Evolutionary conservation across 92 coral and sea anemone species (phyloP).

Genomic region (Meandrina meandrites): DNA sequence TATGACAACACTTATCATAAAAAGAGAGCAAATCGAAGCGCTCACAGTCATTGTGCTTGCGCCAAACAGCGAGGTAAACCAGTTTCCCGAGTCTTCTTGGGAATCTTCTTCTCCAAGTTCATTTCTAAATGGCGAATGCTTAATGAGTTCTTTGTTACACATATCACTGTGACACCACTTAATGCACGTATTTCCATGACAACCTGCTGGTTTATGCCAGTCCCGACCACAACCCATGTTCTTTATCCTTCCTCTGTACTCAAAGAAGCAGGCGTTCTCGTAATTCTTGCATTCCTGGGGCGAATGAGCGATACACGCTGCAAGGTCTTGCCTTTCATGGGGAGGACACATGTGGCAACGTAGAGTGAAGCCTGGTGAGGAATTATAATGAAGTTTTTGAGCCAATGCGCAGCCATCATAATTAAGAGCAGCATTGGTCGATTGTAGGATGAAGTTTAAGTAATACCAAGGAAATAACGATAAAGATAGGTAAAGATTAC

Average conservation of each 20-base stretch:
- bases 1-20: background rate
- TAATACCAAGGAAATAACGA: background rate
- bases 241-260: constrained; percentile 46
- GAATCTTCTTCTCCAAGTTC: constrained; percentile 27
- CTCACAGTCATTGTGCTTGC: background rate
- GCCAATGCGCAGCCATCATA: background rate
- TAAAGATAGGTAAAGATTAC: too few species aligned
- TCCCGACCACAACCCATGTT: constrained; percentile 74
- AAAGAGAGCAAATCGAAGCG: background rate
- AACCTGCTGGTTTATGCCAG: constrained; percentile 69
- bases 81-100: constrained; percentile 13
- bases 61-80: constrained; percentile 30
- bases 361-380: constrained; percentile 8
- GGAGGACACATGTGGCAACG: constrained; percentile 39
- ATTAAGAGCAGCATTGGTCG: background rate
- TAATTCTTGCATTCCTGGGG: constrained; percentile 58
- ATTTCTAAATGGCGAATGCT: constrained; percentile 36
- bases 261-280: constrained; percentile 72
- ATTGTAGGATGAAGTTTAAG: background rate
- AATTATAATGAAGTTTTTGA: background rate
- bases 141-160: constrained; percentile 58
- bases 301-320: constrained; percentile 62
- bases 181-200: constrained; percentile 59
- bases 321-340: background rate
- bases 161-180: constrained; percentile 57